Conservation (phyloP, 2,888 invertebrate genomes). For the Hypena proboscidalis region DNA sequence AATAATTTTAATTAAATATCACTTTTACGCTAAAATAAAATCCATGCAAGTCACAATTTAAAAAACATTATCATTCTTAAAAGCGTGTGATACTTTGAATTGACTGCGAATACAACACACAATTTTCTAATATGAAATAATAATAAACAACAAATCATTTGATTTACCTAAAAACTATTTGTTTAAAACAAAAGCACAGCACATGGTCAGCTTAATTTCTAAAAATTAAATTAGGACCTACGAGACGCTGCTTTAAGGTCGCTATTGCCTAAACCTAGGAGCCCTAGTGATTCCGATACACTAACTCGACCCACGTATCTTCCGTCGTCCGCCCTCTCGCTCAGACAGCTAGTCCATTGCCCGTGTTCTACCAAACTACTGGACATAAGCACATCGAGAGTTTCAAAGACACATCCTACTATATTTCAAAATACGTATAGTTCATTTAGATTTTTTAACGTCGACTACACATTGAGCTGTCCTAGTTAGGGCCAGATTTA, state of each 20-base stretch:
- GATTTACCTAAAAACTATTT: constrained; percentile 78
- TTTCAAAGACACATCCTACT: constrained; percentile 81
- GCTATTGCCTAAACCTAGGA: constrained; percentile 77
- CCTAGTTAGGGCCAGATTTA: constrained; percentile 74
- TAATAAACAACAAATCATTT: constrained; percentile 77
- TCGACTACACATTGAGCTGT: constrained; percentile 81
- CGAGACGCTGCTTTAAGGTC: constrained; percentile 69
- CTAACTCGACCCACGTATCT: constrained; percentile 43
- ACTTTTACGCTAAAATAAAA: constrained; percentile 64
- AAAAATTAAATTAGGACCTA: constrained; percentile 79
- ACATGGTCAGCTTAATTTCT: constrained; percentile 83
- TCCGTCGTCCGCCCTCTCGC: constrained; percentile 27
- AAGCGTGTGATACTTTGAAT: constrained; percentile 74
- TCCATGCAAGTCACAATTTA: constrained; percentile 56
- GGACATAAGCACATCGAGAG: constrained; percentile 83
- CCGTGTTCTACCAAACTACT: constrained; percentile 72
- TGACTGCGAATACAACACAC: constrained; percentile 80
- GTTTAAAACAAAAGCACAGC: constrained; percentile 85
- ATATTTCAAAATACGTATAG: constrained; percentile 74
- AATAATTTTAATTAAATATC: constrained; percentile 61
- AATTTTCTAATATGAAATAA: constrained; percentile 67
- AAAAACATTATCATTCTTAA: constrained; percentile 64
- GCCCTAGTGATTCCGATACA: constrained; percentile 69
- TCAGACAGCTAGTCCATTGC: constrained; percentile 41
- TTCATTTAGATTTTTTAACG: constrained; percentile 60